Percentiles rank a stretch among this genome's conserved stretches.
phyloP scores from a whole-genome alignment of 2,797 vertebrate genomes.

The Yasuhikotakia modesta region DNA sequence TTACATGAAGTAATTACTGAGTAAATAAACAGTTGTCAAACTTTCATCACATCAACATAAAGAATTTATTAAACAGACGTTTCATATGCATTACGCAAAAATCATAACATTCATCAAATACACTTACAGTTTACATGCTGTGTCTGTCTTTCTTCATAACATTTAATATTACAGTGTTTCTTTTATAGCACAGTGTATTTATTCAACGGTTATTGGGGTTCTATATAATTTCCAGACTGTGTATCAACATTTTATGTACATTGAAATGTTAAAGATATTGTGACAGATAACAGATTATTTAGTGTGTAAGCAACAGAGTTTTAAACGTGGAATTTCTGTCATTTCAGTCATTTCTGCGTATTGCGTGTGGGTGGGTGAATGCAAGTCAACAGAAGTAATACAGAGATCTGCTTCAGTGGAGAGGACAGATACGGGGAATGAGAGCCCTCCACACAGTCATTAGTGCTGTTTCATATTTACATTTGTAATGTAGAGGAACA shows the following conservation, averaged over 20 bases:
- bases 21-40: conserved; percentile 10
- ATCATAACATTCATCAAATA: neutral
- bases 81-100: neutral
- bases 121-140: neutral
- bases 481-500: conserved; percentile 62
- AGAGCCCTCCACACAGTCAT: conserved; percentile 60
- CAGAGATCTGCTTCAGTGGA: conserved; percentile 60
- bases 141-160: neutral
- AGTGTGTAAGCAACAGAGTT: conserved; percentile 18
- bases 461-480: conserved; percentile 63
- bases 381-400: conserved; percentile 35
- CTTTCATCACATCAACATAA: conserved; percentile 30
- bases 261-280: neutral
- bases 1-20: conserved; percentile 27
- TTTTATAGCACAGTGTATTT: neutral
- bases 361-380: conserved; percentile 22
- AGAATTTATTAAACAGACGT: neutral
- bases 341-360: conserved; percentile 11
- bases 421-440: conserved; percentile 47
- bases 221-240: neutral
- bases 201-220: neutral
- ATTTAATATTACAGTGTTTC: neutral
- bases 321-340: conserved; percentile 15
- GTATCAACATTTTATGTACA: neutral
- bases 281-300: conserved; percentile 24